Conservation (phyloP, 2,888 invertebrate species). For the Lasiommata megera region DNA sequence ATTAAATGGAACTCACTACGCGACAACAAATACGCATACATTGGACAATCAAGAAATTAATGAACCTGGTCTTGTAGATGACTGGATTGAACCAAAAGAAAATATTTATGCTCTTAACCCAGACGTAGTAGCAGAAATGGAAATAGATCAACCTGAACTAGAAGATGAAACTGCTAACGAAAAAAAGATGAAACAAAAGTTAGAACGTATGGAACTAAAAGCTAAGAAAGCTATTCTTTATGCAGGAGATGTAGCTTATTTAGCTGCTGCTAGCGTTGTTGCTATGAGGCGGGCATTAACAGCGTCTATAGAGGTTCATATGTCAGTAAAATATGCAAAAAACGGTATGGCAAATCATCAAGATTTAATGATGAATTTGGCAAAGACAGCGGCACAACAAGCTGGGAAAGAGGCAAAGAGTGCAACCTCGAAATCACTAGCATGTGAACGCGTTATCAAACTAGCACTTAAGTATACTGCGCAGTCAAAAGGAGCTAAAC, state of each 20-base stretch:
- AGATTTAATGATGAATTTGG: slow-evolving; percentile 75
- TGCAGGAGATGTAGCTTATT: slow-evolving; percentile 74
- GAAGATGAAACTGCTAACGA: slow-evolving; percentile 58
- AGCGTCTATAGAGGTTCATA: slow-evolving; percentile 72
- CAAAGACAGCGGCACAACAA: slow-evolving; percentile 74
- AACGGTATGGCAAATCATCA: slow-evolving; percentile 74
- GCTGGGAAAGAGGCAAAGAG: slow-evolving; percentile 74
- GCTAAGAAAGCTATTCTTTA: slow-evolving; percentile 75
- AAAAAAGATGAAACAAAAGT: slow-evolving; percentile 60
- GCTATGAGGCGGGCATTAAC: slow-evolving; percentile 72
- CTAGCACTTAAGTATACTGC: slow-evolving; percentile 71
- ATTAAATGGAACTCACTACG: slow-evolving; percentile 54
- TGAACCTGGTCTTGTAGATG: slow-evolving; percentile 57
- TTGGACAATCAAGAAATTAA: slow-evolving; percentile 54
- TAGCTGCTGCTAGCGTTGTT: slow-evolving; percentile 72
- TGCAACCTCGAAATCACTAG: slow-evolving; percentile 67
- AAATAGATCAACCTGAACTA: slow-evolving; percentile 62
- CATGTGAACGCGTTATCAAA: slow-evolving; percentile 68
- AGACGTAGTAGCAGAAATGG: slow-evolving; percentile 65
- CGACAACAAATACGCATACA: slow-evolving; percentile 44
- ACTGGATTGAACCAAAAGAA: slow-evolving; percentile 61
- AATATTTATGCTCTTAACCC: slow-evolving; percentile 53
- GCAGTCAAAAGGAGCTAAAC: slow-evolving; percentile 66
- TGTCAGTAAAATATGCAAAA: slow-evolving; percentile 71
- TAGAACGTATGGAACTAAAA: slow-evolving; percentile 65